Conservation (phyloP, 2,113 vertebrate genomes). For the Silurus glanis region DNA sequence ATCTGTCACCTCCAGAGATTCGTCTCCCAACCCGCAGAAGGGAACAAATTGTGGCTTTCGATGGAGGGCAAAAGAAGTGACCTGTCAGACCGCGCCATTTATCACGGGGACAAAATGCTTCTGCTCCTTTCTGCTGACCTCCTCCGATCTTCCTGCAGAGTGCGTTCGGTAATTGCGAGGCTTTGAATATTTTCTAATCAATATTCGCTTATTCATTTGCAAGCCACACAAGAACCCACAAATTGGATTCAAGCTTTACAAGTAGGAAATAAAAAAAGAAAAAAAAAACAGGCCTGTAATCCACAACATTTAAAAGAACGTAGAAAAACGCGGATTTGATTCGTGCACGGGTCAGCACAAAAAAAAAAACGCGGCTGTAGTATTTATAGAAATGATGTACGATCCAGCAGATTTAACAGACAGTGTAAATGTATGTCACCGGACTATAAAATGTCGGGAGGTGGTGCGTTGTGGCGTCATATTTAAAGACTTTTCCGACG, state of each 20-base stretch:
- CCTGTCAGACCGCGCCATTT: constrained; percentile 84
- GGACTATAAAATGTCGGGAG: constrained; percentile 62
- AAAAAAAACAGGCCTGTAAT: neutral
- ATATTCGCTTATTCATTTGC: constrained; percentile 69
- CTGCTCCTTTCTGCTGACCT: constrained; percentile 74
- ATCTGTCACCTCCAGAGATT: constrained; percentile 89
- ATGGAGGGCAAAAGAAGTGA: constrained; percentile 78
- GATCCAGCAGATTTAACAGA: constrained; percentile 50
- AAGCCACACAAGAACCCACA: constrained; percentile 30
- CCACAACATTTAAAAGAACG: neutral
- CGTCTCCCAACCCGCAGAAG: constrained; percentile 77
- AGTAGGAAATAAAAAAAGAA: neutral
- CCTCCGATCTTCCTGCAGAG: constrained; percentile 85
- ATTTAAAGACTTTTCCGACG: constrained; percentile 66
- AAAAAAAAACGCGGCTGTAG: constrained; percentile 49
- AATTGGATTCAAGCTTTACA: constrained; percentile 16
- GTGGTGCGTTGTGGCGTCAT: constrained; percentile 54
- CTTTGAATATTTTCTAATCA: constrained; percentile 76
- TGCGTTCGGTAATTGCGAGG: constrained; percentile 77
- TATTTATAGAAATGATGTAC: constrained; percentile 62
- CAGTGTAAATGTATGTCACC: constrained; percentile 49
- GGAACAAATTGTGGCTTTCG: constrained; percentile 90
- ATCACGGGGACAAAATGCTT: constrained; percentile 90
- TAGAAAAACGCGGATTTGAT: neutral
- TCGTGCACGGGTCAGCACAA: constrained; percentile 18